A percentile compares a stretch with the other conserved stretches of the same genome.
Evolutionary conservation across 2,888 invertebrate genomes (phyloP).

Genomic region (Fragum sueziense): DNA sequence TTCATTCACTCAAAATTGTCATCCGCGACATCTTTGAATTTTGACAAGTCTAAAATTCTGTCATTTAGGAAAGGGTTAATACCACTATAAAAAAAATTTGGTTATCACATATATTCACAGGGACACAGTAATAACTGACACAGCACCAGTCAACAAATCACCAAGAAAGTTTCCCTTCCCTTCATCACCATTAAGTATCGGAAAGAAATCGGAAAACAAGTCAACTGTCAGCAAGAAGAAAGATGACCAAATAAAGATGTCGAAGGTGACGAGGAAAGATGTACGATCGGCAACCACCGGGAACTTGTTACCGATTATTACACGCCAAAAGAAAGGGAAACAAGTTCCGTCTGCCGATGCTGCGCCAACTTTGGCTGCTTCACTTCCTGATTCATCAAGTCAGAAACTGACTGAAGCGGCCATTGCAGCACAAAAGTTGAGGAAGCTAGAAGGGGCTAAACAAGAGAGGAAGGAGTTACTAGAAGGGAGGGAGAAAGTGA

Average conservation of each 20-base stretch:
- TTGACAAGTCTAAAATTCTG: no score
- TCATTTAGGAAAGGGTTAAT: no score
- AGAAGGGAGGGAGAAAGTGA: constrained; percentile 36
- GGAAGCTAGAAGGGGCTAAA: constrained; percentile 62
- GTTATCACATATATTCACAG: constrained; percentile 24
- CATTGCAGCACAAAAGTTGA: constrained; percentile 33
- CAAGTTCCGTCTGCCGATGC: neutral
- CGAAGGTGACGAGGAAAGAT: constrained; percentile 29
- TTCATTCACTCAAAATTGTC: no score
- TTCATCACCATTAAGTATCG: constrained; percentile 54
- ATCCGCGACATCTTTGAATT: no score
- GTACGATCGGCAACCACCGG: constrained; percentile 2
- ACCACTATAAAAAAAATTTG: neutral
- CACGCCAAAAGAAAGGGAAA: constrained; percentile 54
- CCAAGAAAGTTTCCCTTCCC: constrained; percentile 57
- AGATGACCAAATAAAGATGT: constrained; percentile 47
- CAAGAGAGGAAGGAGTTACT: constrained; percentile 67
- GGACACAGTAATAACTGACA: constrained; percentile 55
- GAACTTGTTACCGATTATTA: constrained; percentile 48
- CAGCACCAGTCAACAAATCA: constrained; percentile 34
- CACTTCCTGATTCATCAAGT: constrained; percentile 11
- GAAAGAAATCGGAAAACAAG: constrained; percentile 44
- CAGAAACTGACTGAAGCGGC: constrained; percentile 18
- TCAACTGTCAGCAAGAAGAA: constrained; percentile 31
- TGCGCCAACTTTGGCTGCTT: neutral